These are phyloP conservation scores for Meriones psammophilus DNA, from an alignment of 2,797 vertebrate genomes.

Conservation along the genomic window DNA sequence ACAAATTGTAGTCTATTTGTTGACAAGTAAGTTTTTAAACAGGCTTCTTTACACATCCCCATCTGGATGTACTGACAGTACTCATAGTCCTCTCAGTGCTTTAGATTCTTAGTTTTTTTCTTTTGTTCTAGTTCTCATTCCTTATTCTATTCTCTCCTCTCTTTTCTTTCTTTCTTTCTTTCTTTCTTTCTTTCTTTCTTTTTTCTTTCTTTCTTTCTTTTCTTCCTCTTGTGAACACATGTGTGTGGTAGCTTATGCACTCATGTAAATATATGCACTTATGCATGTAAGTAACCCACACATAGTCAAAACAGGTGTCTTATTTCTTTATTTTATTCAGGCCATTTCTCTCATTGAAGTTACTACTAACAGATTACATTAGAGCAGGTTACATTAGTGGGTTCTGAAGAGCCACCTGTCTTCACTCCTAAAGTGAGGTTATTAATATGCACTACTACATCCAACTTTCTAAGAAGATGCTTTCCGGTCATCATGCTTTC, in stretches of 20 bases:
- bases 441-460: background rate
- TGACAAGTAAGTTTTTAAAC: background rate
- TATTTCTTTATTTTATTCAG: background rate
- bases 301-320: no score
- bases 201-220: background rate
- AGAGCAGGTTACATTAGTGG: background rate
- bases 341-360: background rate
- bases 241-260: background rate
- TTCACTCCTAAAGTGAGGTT: no score
- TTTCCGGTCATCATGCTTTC: background rate
- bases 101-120: background rate
- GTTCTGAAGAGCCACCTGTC: no score
- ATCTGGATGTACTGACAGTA: background rate
- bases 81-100: background rate
- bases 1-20: background rate
- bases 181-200: background rate
- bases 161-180: no score
- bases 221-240: no score
- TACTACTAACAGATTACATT: no score
- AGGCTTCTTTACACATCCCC: background rate
- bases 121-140: background rate
- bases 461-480: background rate
- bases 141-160: background rate
- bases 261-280: background rate
- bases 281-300: background rate